Conservation (phyloP, 53 echinoderm and acorn worm species). For the Echinarachnius parma region DNA sequence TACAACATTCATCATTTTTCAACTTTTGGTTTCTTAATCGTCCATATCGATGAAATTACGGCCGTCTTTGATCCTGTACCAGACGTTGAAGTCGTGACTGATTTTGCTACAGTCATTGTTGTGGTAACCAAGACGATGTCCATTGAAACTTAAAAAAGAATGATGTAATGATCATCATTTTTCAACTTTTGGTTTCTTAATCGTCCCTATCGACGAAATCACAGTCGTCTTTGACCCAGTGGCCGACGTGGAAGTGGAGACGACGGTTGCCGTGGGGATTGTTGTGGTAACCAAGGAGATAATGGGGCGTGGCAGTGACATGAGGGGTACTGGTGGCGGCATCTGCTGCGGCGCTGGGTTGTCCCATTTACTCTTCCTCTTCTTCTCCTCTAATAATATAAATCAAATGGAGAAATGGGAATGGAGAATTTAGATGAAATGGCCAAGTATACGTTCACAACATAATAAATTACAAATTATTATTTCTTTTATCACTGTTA, state of each 20-base stretch:
- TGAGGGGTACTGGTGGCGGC: slow-evolving; percentile 37
- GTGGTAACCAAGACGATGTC: background rate
- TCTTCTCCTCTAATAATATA: slow-evolving; percentile 45
- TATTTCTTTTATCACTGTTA: too few species aligned
- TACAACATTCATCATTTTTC: background rate
- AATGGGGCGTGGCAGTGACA: slow-evolving; percentile 41
- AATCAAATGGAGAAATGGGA: background rate
- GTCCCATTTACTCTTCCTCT: slow-evolving; percentile 63
- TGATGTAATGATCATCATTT: slow-evolving; percentile 21
- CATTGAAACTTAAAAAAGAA: background rate
- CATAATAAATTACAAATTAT: too few species aligned
- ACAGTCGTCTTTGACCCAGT: slow-evolving; percentile 59
- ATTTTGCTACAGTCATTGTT: background rate
- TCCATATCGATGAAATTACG: background rate
- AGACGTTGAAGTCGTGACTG: background rate
- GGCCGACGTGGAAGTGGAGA: slow-evolving; percentile 51
- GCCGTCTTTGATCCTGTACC: background rate
- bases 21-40: background rate
- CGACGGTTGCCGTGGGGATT: slow-evolving; percentile 44
- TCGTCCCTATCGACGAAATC: slow-evolving; percentile 63
- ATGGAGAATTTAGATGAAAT: background rate
- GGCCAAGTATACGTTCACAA: too few species aligned
- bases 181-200: slow-evolving; percentile 61
- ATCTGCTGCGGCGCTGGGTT: slow-evolving; percentile 13
- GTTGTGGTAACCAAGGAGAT: slow-evolving; percentile 52